A percentile compares a stretch with the other conserved stretches of the same genome.
These are phyloP conservation scores for Drosophila paracracens DNA, from an alignment of 2,888 invertebrate species.

Conservation along the genomic window DNA sequence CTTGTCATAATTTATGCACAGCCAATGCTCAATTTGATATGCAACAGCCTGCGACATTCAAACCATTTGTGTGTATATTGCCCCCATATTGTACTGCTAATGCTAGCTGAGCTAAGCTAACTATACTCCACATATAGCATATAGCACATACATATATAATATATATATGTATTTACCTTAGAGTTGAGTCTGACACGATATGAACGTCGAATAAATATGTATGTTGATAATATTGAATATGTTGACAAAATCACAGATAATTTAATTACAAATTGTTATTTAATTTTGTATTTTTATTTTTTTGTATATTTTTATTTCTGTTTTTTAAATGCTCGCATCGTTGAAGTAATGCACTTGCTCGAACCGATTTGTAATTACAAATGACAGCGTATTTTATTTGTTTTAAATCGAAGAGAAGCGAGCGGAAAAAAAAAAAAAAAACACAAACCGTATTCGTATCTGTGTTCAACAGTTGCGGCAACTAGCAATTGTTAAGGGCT, in stretches of 20 bases:
- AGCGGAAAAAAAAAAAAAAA: not conserved
- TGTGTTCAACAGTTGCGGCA: slow-evolving; percentile 48
- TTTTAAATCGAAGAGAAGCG: slow-evolving; percentile 7
- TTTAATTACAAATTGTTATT: slow-evolving; percentile 66
- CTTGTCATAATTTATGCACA: slow-evolving; percentile 71
- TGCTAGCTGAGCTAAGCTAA: slow-evolving; percentile 36
- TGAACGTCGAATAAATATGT: slow-evolving; percentile 34
- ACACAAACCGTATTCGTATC: slow-evolving; percentile 5
- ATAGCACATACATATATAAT: slow-evolving; percentile 1
- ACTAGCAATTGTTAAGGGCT: slow-evolving; percentile 52
- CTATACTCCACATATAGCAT: slow-evolving; percentile 8
- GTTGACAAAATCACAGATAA: slow-evolving; percentile 78
- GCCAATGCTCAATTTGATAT: slow-evolving; percentile 70
- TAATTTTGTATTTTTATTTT: slow-evolving; percentile 32
- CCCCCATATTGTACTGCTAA: slow-evolving; percentile 36
- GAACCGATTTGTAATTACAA: slow-evolving; percentile 66
- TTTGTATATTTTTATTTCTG: slow-evolving; percentile 34
- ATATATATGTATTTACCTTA: slow-evolving; percentile 57
- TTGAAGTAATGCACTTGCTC: slow-evolving; percentile 31
- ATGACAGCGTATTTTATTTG: slow-evolving; percentile 58
- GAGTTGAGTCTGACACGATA: slow-evolving; percentile 41
- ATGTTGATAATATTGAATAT: slow-evolving; percentile 60
- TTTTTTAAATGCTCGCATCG: slow-evolving; percentile 25
- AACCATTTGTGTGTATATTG: slow-evolving; percentile 59
- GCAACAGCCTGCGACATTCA: slow-evolving; percentile 64